Evolutionary conservation across 2,888 invertebrate species (phyloP).

Genomic region (Penaeus monodon): DNA sequence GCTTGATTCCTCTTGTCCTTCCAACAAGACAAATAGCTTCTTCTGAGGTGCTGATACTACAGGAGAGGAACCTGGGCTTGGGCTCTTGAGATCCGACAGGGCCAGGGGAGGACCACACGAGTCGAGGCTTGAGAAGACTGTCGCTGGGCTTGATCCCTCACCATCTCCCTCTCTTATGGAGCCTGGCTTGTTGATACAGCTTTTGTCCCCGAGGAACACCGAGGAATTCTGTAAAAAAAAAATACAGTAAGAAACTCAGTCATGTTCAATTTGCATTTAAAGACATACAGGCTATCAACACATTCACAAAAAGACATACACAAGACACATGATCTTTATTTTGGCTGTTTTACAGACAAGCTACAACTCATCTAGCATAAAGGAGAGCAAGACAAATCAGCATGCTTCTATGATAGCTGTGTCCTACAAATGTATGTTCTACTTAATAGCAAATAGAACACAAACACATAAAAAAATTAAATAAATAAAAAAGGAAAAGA

Average conservation of each 20-base stretch:
- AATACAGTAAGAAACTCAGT: background rate
- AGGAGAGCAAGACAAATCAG: no score
- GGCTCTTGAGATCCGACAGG: constrained; percentile 2
- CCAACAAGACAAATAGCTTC: constrained; percentile 16
- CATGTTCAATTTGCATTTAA: background rate
- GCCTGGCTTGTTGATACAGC: constrained; percentile 15
- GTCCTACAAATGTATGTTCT: no score
- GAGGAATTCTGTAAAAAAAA: constrained; percentile 14
- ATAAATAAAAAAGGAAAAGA: no score
- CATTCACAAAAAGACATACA: background rate
- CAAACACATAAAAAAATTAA: no score
- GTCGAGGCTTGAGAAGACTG: background rate
- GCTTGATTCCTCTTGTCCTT: constrained; percentile 10
- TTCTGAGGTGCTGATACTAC: constrained; percentile 1
- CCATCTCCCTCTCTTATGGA: background rate
- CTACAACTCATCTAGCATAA: no score
- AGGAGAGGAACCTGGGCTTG: constrained; percentile 6
- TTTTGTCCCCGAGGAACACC: constrained; percentile 10
- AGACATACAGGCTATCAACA: background rate
- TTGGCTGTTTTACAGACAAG: no score
- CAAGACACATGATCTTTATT: no score
- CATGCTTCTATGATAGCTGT: no score
- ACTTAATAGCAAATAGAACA: no score
- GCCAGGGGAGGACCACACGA: background rate
- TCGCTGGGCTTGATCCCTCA: no score